Conservation (phyloP, 2,888 invertebrate species). For the Tetheella fluctuosa region DNA sequence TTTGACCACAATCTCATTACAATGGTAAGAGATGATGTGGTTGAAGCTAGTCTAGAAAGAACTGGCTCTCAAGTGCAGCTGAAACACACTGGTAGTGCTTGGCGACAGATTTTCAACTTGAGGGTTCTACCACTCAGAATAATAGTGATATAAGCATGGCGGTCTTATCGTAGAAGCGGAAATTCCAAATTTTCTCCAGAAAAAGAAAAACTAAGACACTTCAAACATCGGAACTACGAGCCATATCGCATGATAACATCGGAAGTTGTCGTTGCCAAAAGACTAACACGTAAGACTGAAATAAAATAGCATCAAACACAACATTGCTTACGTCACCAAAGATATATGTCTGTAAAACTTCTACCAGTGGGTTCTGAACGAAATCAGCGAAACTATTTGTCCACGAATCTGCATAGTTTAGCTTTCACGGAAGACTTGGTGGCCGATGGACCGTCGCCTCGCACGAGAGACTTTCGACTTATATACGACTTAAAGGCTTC, state of each 20-base stretch:
- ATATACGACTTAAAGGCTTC: constrained; percentile 28
- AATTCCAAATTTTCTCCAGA: neutral
- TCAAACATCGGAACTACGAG: neutral
- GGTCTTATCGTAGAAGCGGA: neutral
- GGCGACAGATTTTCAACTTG: no score
- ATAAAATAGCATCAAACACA: neutral
- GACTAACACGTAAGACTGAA: neutral
- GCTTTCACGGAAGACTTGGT: constrained; percentile 38
- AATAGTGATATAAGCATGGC: no score
- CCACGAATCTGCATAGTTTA: constrained; percentile 40
- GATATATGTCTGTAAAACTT: constrained; percentile 12
- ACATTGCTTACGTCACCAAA: neutral
- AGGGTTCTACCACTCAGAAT: no score
- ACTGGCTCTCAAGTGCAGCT: no score
- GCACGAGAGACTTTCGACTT: constrained; percentile 35
- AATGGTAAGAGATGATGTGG: no score
- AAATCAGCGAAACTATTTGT: constrained; percentile 19
- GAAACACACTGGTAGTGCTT: no score
- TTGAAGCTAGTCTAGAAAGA: no score
- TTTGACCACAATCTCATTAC: no score
- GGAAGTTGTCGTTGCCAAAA: constrained; percentile 1
- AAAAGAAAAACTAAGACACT: neutral
- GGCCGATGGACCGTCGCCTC: constrained; percentile 37
- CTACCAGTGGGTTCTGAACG: neutral
- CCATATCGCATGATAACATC: neutral